Conservation (phyloP, 2,113 vertebrate species). For the Pangasianodon gigas region DNA sequence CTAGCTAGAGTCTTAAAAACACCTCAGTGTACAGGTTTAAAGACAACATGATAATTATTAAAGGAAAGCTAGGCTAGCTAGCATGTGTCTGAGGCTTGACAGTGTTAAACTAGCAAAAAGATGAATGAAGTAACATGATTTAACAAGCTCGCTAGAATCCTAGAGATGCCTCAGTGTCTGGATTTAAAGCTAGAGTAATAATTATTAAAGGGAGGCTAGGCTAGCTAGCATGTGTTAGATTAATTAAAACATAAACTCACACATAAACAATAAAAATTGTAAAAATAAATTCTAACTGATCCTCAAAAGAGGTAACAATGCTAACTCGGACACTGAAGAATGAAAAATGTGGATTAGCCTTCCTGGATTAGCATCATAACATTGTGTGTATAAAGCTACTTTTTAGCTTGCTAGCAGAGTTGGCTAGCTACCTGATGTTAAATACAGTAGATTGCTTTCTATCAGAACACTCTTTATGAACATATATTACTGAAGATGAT, state of each 20-base stretch:
- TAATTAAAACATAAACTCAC: not conserved
- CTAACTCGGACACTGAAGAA: not conserved
- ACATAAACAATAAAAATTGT: not conserved
- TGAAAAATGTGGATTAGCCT: not conserved
- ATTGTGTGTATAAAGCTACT: not conserved
- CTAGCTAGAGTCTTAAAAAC: not conserved
- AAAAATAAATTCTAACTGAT: not conserved
- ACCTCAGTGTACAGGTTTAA: not conserved
- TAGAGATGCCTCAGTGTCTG: not conserved
- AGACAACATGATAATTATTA: too few species aligned
- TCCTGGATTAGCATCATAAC: not conserved
- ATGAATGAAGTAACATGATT: too few species aligned
- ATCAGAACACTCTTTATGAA: not conserved
- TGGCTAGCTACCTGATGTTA: not conserved
- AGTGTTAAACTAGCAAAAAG: too few species aligned
- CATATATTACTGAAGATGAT: not conserved
- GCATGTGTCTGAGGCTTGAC: too few species aligned
- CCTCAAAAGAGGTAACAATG: not conserved
- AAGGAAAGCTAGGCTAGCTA: too few species aligned
- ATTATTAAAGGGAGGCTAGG: not conserved
- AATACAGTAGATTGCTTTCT: not conserved
- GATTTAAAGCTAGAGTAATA: not conserved
- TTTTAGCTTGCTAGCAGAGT: not conserved
- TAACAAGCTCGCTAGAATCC: not conserved
- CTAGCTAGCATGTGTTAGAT: not conserved